Evolutionary conservation across 2,113 vertebrate species (phyloP).

Genomic region (Elaphurus davidianus): DNA sequence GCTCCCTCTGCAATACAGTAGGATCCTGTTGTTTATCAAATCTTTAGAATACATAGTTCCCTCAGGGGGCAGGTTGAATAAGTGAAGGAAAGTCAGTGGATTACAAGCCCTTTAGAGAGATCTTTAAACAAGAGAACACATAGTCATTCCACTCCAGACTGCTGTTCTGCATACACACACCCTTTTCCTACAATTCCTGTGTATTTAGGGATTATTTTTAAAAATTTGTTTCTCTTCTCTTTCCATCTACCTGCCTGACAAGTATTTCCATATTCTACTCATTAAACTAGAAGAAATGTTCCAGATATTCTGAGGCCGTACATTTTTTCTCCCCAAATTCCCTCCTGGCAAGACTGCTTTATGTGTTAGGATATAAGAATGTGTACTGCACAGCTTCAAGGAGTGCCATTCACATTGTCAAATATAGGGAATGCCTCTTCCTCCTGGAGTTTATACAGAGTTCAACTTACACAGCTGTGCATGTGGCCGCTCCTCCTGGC

Average conservation of each 20-base stretch:
- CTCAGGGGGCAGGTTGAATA: neutral
- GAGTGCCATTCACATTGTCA: neutral
- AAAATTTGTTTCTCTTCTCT: neutral
- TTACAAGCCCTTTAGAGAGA: neutral
- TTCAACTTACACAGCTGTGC: neutral
- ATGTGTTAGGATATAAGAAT: neutral
- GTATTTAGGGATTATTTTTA: neutral
- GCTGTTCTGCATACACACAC: accelerated
- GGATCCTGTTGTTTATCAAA: neutral
- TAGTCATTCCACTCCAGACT: neutral
- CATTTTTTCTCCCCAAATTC: neutral
- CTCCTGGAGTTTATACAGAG: neutral
- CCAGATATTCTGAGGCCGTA: neutral
- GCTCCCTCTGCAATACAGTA: neutral
- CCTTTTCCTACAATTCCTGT: neutral
- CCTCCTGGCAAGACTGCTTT: neutral
- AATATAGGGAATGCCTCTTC: neutral
- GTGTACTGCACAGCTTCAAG: neutral
- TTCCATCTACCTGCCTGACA: neutral
- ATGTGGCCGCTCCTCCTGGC: neutral
- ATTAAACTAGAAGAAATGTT: constrained; percentile 3
- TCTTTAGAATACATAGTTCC: neutral
- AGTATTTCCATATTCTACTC: neutral
- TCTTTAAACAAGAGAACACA: neutral
- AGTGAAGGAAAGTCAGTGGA: neutral